Percentiles rank a stretch among this genome's conserved stretches.
phyloP scores from a whole-genome alignment of 2,113 vertebrate species.

The Poeciliopsis occidentalis region DNA sequence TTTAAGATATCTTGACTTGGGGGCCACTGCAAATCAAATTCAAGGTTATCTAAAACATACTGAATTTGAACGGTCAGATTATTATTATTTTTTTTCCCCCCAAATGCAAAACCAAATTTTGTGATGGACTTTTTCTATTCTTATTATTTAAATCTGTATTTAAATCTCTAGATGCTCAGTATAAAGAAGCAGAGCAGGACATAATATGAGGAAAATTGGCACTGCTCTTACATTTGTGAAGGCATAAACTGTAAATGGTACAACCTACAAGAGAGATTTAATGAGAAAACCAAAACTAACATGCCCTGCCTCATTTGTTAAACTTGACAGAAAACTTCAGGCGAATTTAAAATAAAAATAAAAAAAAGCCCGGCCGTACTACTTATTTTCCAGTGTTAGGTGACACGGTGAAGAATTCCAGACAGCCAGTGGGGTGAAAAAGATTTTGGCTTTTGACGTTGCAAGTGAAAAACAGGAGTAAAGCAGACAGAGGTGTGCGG shows the following conservation, averaged over 20 bases:
- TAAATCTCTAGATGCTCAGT: background rate
- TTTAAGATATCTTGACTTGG: too few relatives aligned
- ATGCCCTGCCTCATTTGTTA: constrained; percentile 17
- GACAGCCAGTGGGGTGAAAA: constrained; percentile 25
- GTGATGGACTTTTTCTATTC: background rate
- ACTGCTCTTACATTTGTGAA: background rate
- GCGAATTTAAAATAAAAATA: constrained; percentile 10
- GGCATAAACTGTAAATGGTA: background rate
- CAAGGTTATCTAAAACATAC: background rate
- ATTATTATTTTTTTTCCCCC: too few relatives aligned
- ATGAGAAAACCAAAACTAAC: constrained; percentile 3
- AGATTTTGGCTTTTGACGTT: constrained; percentile 29
- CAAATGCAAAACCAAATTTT: background rate
- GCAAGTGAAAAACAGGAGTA: constrained; percentile 39
- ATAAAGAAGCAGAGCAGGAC: background rate
- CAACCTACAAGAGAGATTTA: constrained; percentile 7
- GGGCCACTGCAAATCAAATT: background rate
- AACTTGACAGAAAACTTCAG: background rate
- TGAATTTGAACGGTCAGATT: too few relatives aligned
- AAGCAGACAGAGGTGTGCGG: constrained; percentile 30
- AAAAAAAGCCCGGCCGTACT: background rate
- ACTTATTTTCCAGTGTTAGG: constrained; percentile 25
- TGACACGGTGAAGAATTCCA: constrained; percentile 34
- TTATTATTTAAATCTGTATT: background rate
- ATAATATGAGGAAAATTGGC: background rate